phyloP scores from a whole-genome alignment of 2,113 vertebrate species.

The Lathamus discolor region DNA sequence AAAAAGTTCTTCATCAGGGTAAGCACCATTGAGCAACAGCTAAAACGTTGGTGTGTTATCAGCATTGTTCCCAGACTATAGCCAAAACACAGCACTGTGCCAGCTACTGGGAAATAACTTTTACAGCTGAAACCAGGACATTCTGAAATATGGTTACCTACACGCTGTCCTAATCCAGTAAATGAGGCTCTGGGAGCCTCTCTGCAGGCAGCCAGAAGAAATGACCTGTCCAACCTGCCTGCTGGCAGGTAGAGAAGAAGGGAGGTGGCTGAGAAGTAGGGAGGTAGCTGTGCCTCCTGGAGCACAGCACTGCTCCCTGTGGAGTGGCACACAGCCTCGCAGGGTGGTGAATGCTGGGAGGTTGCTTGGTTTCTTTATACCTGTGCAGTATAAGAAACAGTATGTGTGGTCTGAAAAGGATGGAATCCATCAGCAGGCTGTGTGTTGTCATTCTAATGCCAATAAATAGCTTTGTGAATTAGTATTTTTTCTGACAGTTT shows the following conservation, averaged over 20 bases:
- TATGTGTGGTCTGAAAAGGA: not conserved
- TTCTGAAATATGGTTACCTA: not conserved
- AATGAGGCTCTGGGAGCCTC: not conserved
- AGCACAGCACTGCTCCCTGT: not conserved
- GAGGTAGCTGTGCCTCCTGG: not conserved
- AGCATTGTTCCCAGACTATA: too few species aligned
- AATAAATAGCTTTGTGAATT: not conserved
- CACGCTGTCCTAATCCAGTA: not conserved
- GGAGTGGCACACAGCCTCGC: fast-evolving
- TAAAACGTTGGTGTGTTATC: too few species aligned
- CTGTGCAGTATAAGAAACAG: not conserved
- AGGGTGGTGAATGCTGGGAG: not conserved
- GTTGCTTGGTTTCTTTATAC: not conserved
- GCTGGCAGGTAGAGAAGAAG: not conserved
- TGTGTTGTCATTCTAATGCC: not conserved
- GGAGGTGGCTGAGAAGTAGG: not conserved
- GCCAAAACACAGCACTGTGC: too few species aligned
- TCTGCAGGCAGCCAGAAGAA: fast-evolving
- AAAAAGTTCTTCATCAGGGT: too few species aligned
- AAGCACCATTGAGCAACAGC: too few species aligned
- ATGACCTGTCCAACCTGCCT: not conserved
- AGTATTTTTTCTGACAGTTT: not conserved
- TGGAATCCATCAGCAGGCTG: not conserved
- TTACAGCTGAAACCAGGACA: too few species aligned
- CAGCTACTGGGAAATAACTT: too few species aligned